Base-by-base conservation (phyloP, 1,140 invertebrate genomes). In the Cepaea nemoralis region DNA sequence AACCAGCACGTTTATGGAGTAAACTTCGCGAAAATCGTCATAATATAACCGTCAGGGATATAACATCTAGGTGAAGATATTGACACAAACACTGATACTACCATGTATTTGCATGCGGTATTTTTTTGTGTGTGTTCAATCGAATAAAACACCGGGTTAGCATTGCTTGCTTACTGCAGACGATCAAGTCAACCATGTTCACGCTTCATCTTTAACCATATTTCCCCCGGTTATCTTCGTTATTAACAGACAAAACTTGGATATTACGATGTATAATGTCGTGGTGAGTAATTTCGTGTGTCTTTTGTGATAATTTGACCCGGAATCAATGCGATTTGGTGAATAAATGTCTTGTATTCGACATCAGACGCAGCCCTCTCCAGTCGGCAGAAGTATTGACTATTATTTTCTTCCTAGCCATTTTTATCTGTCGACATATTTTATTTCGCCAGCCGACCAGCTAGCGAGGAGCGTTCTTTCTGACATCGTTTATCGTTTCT, bases 351-450 rank as follows among this genome's bases (percentile, higher is more conserved):
- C 55, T 10, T 59, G 39, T 14, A 19, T 6, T 39, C 33, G 70
- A 73, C 70, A 22, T 27, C 10, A 40, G 35, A 73, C 39, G 70
- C 70, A 42, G 39, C 70, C 19, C 27, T 42, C 70, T 42, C 37
- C 37, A 40, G 70, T 73, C 37, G 19, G 37, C 16, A n/a, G 8
- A 35, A 45, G 70, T 73, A 73, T 73, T 73, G 70, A 73, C 70
- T 40, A 73, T 73, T 42, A 73, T 35, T 73, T 73, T 73, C 70
- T 73, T 73, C 70, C 40, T 73, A 73, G 70, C 70, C 70, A 73
- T 73, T 73, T 73, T 73, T 73, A 42, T 73, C 70, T 42, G 8
- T 73, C 35, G 8, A 73, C 40, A 73, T 40, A 42, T 73, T 27
- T 73, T 22, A 16, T 69, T 73, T 73, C 37, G 16, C 70, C 8